Evolutionary conservation across 2,888 invertebrate genomes (phyloP).

Genomic region (Eutolmus rufibarbis): DNA sequence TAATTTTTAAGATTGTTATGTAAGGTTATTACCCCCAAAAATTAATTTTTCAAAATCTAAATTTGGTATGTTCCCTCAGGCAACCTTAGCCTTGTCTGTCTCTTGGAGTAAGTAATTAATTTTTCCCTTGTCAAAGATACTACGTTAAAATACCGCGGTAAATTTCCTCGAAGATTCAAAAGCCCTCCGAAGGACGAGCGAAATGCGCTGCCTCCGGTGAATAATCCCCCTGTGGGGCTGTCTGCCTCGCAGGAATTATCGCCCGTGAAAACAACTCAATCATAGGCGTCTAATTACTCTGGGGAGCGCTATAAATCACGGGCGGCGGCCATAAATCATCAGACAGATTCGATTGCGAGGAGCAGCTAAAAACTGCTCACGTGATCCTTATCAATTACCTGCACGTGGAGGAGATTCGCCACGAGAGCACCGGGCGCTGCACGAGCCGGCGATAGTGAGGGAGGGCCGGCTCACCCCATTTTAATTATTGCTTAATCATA

Average conservation of each 20-base stretch:
- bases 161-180: neutral
- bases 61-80: no score
- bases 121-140: neutral
- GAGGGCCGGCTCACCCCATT: neutral
- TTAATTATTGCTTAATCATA: constrained; percentile 40
- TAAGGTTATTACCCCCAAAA: no score
- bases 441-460: neutral
- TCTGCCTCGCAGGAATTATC: neutral
- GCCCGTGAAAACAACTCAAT: constrained; percentile 9
- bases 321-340: constrained; percentile 8
- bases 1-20: no score
- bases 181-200: neutral
- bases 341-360: neutral
- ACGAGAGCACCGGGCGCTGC: neutral
- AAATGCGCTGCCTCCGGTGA: neutral
- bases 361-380: constrained; percentile 6
- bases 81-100: neutral
- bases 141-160: neutral
- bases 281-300: constrained; percentile 28
- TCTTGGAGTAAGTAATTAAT: neutral
- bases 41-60: no score
- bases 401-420: constrained; percentile 7
- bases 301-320: constrained; percentile 16
- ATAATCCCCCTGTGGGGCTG: neutral
- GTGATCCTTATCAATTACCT: constrained; percentile 38